A percentile compares a stretch with the other conserved stretches of the same genome.
phyloP scores from a whole-genome alignment of 2,113 vertebrate species.

The Thermophis baileyi region DNA sequence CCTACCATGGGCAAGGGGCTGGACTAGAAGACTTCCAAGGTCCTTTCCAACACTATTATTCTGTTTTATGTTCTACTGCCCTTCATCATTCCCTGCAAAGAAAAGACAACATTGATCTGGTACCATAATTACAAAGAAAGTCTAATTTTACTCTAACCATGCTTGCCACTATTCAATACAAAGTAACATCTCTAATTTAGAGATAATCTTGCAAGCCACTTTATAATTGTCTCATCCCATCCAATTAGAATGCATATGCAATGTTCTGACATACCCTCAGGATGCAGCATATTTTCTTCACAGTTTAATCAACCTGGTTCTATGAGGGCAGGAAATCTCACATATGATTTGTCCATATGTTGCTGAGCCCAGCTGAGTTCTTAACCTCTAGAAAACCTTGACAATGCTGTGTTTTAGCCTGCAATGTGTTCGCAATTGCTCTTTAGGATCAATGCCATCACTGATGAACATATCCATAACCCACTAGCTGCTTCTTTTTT shows the following conservation, averaged over 20 bases:
- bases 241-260: neutral
- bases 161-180: neutral
- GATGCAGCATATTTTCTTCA: neutral
- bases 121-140: neutral
- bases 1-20: neutral
- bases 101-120: neutral
- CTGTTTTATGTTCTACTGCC: neutral
- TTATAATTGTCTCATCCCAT: neutral
- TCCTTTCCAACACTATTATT: neutral
- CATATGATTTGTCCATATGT: neutral
- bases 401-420: neutral
- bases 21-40: neutral
- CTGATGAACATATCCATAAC: conserved; percentile 17
- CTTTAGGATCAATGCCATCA: conserved; percentile 16
- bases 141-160: neutral
- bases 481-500: neutral
- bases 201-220: neutral
- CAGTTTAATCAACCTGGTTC: neutral
- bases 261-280: neutral
- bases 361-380: neutral
- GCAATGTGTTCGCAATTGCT: conserved; percentile 6
- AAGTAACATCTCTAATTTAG: neutral
- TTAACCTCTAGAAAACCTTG: conserved; percentile 19
- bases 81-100: neutral
- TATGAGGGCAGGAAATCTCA: too few relatives aligned